Base-by-base conservation (phyloP, 2,797 vertebrate species). In the Sebastes baramenuke region DNA sequence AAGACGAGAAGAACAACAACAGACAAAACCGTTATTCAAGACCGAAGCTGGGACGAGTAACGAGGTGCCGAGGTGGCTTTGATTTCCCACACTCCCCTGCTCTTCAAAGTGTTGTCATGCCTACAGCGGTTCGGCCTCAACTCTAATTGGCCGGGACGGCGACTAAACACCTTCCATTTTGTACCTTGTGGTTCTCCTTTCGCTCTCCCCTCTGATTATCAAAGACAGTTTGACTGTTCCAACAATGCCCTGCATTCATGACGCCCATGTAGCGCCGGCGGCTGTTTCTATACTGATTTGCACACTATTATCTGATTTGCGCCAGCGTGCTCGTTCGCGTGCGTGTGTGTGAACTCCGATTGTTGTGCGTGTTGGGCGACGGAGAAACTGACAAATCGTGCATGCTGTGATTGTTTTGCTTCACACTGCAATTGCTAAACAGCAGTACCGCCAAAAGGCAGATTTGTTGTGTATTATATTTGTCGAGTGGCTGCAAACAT, bases 101-200 rank as follows among this genome's bases (percentile, higher is more conserved):
- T 89, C 85, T 88, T 93, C 82, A 85, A 92, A 88, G 90, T 54
- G 87, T 89, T 79, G 89, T 90, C 89, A 90, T 83, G 83, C 86
- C 87, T 42, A 89, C 87, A 79, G 88, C 59, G 2, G 76, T 16
- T 66, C n/a, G 1, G 60, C 75, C 85, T 81, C 22, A 22, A 59
- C 62, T 82, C 64, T 87, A 92, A 92, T 89, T 92, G 88, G 83
- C 67, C 70, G 36, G 80, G 80, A 82, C 24, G 10, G 49, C 66
- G 49, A 84, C 82, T 89, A 73, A 91, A 86, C 83, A 89, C 83
- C 83, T 83, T 87, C 78, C 79, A 77, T 81, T 90, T 86, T 88
- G 77, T 72, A 81, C 62, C 75, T 73, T 20, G 54, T 71, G 73
- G n/a, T 83, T 77, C 67, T 82, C 29, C 59, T 14, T 68, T 78